These are phyloP conservation scores for Plebejus melissa DNA, from an alignment of 2,888 invertebrate species.

Conservation along the genomic window DNA sequence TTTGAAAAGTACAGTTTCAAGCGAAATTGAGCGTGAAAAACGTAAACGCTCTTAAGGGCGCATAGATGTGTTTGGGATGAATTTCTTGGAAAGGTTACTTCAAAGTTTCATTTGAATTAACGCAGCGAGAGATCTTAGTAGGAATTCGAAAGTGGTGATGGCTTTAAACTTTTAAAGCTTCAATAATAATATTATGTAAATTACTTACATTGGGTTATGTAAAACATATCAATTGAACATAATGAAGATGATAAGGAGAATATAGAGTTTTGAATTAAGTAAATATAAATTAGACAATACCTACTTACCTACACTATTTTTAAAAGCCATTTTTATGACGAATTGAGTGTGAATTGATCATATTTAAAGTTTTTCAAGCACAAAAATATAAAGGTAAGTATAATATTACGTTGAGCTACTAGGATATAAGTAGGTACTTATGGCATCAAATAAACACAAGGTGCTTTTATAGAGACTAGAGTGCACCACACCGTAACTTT, in stretches of 20 bases:
- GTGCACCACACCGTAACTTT: neutral
- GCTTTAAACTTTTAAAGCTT: neutral
- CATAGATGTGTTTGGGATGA: slow-evolving; percentile 6
- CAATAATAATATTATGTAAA: slow-evolving; percentile 7
- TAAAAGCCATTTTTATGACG: no score
- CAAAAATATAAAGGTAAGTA: no score
- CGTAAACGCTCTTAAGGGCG: no score
- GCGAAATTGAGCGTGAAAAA: no score
- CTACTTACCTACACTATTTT: no score
- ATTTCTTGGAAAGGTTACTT: slow-evolving; percentile 21
- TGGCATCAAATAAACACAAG: neutral
- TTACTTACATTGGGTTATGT: neutral
- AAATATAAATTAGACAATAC: no score
- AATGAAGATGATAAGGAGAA: no score
- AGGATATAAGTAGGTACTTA: neutral
- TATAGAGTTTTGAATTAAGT: no score
- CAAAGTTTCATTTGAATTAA: neutral
- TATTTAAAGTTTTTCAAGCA: no score
- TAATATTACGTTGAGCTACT: no score
- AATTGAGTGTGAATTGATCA: no score
- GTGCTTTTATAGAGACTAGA: neutral
- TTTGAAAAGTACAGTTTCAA: no score
- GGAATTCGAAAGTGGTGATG: neutral
- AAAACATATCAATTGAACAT: neutral
- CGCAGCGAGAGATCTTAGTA: neutral